phyloP scores from a whole-genome alignment of 2,797 vertebrate genomes.

The Crocidura indochinensis region DNA sequence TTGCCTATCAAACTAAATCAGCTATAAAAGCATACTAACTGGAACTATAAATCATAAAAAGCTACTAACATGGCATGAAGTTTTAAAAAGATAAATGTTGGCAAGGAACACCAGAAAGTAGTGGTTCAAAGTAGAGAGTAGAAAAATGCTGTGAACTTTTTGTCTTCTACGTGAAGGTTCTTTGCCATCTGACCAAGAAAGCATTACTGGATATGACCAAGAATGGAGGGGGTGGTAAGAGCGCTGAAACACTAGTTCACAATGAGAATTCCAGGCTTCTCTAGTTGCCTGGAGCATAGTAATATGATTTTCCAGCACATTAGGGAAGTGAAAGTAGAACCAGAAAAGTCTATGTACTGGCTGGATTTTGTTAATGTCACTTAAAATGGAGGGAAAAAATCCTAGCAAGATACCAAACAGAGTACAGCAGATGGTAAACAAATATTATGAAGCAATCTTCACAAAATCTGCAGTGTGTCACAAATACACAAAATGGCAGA shows the following conservation, averaged over 20 bases:
- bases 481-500: constrained; percentile 87
- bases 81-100: not conserved
- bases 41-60: constrained; percentile 57
- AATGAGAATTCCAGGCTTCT: constrained; percentile 83
- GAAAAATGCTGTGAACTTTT: constrained; percentile 61
- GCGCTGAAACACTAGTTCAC: constrained; percentile 63
- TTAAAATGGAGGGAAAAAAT: constrained; percentile 89
- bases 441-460: constrained; percentile 91
- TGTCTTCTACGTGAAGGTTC: constrained; percentile 66
- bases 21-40: constrained; percentile 1
- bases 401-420: constrained; percentile 88
- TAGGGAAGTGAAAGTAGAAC: constrained; percentile 89
- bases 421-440: constrained; percentile 90
- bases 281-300: constrained; percentile 87
- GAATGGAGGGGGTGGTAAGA: not conserved
- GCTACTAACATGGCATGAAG: constrained; percentile 20
- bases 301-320: constrained; percentile 88
- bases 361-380: constrained; percentile 90
- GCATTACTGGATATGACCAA: constrained; percentile 75
- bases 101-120: constrained; percentile 43
- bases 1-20: constrained; percentile 42
- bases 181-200: constrained; percentile 75
- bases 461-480: constrained; percentile 88
- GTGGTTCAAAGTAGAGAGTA: constrained; percentile 29
- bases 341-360: constrained; percentile 84